Evolutionary conservation across 2,113 vertebrate species (phyloP).

Genomic region (Thunnus thynnus): DNA sequence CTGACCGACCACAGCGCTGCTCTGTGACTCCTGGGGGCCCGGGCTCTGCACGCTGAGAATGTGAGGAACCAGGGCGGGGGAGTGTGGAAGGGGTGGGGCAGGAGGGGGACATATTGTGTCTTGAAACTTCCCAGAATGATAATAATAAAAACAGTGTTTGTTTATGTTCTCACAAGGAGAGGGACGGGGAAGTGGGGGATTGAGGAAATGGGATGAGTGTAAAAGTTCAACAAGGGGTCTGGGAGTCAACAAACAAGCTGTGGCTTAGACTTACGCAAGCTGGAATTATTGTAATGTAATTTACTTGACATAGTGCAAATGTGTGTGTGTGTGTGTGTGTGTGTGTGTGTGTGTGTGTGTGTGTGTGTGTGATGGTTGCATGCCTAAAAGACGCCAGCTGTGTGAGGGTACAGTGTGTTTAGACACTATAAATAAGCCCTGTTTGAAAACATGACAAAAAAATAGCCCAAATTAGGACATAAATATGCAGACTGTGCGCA

Average conservation of each 20-base stretch:
- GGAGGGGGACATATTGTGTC: constrained; percentile 33
- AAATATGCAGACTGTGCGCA: constrained; percentile 56
- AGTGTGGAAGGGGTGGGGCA: not conserved
- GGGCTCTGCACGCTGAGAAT: constrained; percentile 15
- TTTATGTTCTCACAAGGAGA: constrained; percentile 73
- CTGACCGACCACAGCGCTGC: constrained; percentile 52
- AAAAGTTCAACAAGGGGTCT: constrained; percentile 67
- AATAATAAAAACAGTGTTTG: constrained; percentile 71
- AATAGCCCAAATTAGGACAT: constrained; percentile 66
- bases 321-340: constrained; percentile 27
- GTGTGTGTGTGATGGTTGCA: constrained; percentile 31
- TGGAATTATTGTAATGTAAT: constrained; percentile 47
- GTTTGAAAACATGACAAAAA: constrained; percentile 58
- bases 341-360: constrained; percentile 23
- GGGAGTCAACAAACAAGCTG: constrained; percentile 67
- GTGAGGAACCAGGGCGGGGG: constrained; percentile 36
- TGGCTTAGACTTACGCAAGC: constrained; percentile 48
- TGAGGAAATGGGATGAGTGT: constrained; percentile 48
- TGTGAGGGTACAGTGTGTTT: constrained; percentile 59
- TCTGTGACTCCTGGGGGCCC: constrained; percentile 38
- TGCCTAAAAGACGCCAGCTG: constrained; percentile 50
- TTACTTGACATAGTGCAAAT: constrained; percentile 33
- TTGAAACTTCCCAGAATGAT: constrained; percentile 62
- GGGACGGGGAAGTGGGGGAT: constrained; percentile 44
- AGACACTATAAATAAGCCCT: constrained; percentile 64